A percentile compares a stretch with the other conserved stretches of the same genome.
Evolutionary conservation across 2,797 vertebrate species (phyloP).

Genomic region (Neoniphon sammara): DNA sequence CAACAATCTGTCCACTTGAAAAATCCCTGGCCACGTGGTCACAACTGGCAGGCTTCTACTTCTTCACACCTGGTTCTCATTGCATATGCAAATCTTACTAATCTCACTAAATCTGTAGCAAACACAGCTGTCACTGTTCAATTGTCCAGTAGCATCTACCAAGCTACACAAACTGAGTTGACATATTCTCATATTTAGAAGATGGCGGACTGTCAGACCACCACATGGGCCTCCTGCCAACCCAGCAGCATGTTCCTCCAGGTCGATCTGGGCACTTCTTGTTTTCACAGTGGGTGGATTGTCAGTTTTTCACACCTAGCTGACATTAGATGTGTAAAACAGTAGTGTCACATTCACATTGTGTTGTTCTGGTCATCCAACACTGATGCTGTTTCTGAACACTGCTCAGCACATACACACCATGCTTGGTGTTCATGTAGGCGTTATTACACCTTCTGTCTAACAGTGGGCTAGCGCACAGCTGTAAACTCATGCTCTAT

Average conservation of each 20-base stretch:
- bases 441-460: too few relatives aligned
- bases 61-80: constrained; percentile 26
- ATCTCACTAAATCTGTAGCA: constrained; percentile 30
- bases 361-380: not conserved
- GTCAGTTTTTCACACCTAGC: not conserved
- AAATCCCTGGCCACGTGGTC: not conserved
- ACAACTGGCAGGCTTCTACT: constrained; percentile 19
- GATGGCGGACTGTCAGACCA: not conserved
- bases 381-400: not conserved
- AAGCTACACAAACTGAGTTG: not conserved
- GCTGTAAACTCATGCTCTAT: too few relatives aligned
- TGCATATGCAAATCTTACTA: constrained; percentile 42
- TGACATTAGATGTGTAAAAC: too few relatives aligned
- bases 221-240: not conserved
- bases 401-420: too few relatives aligned
- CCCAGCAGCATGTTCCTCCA: not conserved
- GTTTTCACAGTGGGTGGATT: constrained; percentile 7
- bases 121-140: constrained; percentile 26
- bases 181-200: constrained; percentile 1
- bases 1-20: too few relatives aligned
- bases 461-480: too few relatives aligned
- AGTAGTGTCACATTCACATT: too few relatives aligned
- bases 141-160: constrained; percentile 6
- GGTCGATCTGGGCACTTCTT: not conserved
- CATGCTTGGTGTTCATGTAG: too few relatives aligned